Evolutionary conservation across 2,797 vertebrate genomes (phyloP).

Genomic region (Siniperca undulata): DNA sequence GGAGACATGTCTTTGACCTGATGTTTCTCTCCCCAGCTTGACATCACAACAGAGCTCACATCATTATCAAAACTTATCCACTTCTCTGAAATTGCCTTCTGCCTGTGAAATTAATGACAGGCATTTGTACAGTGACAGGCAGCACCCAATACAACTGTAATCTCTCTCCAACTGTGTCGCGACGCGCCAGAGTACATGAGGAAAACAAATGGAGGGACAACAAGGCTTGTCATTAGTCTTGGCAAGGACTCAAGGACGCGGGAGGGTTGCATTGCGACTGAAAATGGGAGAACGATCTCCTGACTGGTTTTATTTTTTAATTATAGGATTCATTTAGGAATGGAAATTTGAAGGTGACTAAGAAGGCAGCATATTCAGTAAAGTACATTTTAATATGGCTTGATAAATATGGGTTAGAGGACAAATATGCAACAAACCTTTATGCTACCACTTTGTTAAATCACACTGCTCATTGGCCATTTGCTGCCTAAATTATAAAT

Average conservation of each 20-base stretch:
- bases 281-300: conserved; percentile 39
- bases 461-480: neutral
- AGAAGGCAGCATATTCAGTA: neutral
- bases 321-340: conserved; percentile 44
- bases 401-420: conserved; percentile 19
- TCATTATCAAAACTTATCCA: conserved; percentile 76
- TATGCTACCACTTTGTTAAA: conserved; percentile 4
- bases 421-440: conserved; percentile 16
- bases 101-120: conserved; percentile 80
- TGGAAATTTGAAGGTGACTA: conserved; percentile 43
- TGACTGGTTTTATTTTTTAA: conserved; percentile 44
- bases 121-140: conserved; percentile 82
- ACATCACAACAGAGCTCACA: conserved; percentile 45
- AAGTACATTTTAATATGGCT: conserved; percentile 32
- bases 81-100: conserved; percentile 77
- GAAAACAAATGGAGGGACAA: conserved; percentile 76
- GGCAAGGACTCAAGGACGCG: conserved; percentile 59
- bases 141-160: conserved; percentile 77
- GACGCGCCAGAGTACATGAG: conserved; percentile 65
- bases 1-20: conserved; percentile 52
- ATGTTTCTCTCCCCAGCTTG: conserved; percentile 44
- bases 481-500: neutral
- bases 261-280: conserved; percentile 11
- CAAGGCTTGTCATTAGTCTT: conserved; percentile 70
- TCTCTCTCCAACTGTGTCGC: conserved; percentile 72